A percentile compares a stretch with the other conserved stretches of the same genome.
Evolutionary conservation across 2,113 vertebrate species (phyloP).

Genomic region (Bos javanicus): DNA sequence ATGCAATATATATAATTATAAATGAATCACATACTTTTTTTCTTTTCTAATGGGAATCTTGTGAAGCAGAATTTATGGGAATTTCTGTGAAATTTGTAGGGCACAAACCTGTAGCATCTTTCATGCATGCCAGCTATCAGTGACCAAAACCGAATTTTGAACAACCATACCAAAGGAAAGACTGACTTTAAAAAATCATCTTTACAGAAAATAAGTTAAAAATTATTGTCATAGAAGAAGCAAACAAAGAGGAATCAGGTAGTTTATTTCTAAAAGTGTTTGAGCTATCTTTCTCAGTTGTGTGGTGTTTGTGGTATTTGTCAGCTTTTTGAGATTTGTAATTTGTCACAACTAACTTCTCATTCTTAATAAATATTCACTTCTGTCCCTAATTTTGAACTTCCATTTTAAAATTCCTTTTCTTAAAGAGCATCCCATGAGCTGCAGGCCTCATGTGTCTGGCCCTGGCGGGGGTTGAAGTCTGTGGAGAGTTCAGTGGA

Average conservation of each 20-base stretch:
- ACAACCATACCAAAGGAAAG: background rate
- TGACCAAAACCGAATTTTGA: background rate
- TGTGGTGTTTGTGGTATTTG: background rate
- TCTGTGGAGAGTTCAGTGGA: background rate
- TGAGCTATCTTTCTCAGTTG: background rate
- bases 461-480: background rate
- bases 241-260: background rate
- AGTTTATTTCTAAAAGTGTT: background rate
- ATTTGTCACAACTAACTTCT: background rate
- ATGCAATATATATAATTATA: background rate
- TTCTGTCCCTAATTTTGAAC: background rate
- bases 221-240: background rate
- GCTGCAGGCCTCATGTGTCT: background rate
- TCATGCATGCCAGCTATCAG: background rate
- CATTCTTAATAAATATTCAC: slow-evolving; percentile 9
- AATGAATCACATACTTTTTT: background rate
- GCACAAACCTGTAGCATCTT: background rate
- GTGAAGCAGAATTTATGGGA: background rate
- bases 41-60: background rate
- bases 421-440: background rate
- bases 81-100: background rate
- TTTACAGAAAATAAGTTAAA: slow-evolving; percentile 1
- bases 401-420: background rate
- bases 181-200: background rate
- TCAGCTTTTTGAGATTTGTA: background rate